Conservation (phyloP, 1,140 invertebrate species). For the Aphidius ervi region DNA sequence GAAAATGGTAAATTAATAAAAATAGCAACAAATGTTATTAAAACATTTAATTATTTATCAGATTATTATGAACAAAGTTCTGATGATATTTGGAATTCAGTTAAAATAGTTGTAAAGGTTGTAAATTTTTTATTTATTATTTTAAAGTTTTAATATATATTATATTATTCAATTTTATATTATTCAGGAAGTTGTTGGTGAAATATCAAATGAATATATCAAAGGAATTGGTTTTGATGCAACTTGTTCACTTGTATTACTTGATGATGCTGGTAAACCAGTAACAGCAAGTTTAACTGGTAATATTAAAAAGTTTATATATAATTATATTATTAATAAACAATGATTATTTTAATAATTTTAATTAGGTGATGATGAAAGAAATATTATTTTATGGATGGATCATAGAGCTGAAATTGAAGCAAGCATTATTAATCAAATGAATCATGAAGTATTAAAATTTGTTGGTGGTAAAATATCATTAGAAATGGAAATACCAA, state of each 20-base stretch:
- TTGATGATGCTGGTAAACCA: constrained; percentile 68
- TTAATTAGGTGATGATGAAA: constrained; percentile 32
- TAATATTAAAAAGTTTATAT: constrained; percentile 5
- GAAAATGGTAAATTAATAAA: constrained; percentile 64
- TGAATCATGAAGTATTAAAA: constrained; percentile 70
- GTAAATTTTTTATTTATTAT: constrained; percentile 5
- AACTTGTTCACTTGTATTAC: constrained; percentile 86
- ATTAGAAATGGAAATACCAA: constrained; percentile 92
- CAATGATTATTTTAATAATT: neutral
- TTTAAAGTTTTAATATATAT: constrained; percentile 11
- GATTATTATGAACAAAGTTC: constrained; percentile 92
- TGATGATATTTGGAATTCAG: constrained; percentile 80
- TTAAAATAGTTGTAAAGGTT: constrained; percentile 67
- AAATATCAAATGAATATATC: constrained; percentile 57
- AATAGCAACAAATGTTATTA: constrained; percentile 61
- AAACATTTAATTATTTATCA: constrained; percentile 72
- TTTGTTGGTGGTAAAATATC: constrained; percentile 91
- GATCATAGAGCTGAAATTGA: constrained; percentile 86
- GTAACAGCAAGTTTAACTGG: constrained; percentile 72
- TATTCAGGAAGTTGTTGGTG: constrained; percentile 59
- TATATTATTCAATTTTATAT: constrained; percentile 26
- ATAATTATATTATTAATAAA: neutral
- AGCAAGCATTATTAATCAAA: constrained; percentile 77
- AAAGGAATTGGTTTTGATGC: constrained; percentile 93
- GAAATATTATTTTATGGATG: constrained; percentile 96